A percentile compares a stretch with the other conserved stretches of the same genome.
Evolutionary conservation across 2,888 invertebrate genomes (phyloP).

Genomic region (Prenolepis imparis): DNA sequence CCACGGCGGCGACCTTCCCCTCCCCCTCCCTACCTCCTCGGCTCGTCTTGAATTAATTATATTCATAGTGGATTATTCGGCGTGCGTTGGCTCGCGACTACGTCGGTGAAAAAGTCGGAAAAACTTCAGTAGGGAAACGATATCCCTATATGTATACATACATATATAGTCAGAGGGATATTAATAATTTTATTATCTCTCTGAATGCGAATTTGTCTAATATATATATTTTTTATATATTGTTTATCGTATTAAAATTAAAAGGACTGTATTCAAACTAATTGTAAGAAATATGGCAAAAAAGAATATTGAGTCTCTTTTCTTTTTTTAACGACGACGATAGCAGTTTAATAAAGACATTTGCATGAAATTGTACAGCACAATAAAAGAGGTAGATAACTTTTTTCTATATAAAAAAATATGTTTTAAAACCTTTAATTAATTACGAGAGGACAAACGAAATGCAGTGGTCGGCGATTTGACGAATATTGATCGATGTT

Average conservation of each 20-base stretch:
- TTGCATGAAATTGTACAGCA: neutral
- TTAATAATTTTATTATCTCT: neutral
- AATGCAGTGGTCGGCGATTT: constrained; percentile 34
- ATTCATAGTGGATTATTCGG: constrained; percentile 52
- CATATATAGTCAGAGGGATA: neutral
- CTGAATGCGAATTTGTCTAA: neutral
- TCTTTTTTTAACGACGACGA: neutral
- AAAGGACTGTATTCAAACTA: neutral
- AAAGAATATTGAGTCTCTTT: neutral
- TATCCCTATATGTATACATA: neutral
- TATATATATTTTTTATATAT: neutral
- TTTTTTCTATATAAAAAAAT: constrained; percentile 1
- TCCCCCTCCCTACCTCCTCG: neutral
- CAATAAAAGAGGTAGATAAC: neutral
- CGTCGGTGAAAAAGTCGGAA: constrained; percentile 14
- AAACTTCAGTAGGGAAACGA: neutral
- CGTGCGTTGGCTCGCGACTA: constrained; percentile 27
- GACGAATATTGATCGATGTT: constrained; percentile 45
- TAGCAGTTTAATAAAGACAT: constrained; percentile 12
- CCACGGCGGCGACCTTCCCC: constrained; percentile 43
- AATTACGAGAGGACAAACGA: constrained; percentile 43
- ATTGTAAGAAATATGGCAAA: neutral
- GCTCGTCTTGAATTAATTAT: constrained; percentile 57
- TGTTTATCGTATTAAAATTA: neutral
- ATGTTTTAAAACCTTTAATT: constrained; percentile 33